These are phyloP conservation scores for Cheilosia pagana DNA, from an alignment of 2,888 invertebrate species.

Conservation along the genomic window DNA sequence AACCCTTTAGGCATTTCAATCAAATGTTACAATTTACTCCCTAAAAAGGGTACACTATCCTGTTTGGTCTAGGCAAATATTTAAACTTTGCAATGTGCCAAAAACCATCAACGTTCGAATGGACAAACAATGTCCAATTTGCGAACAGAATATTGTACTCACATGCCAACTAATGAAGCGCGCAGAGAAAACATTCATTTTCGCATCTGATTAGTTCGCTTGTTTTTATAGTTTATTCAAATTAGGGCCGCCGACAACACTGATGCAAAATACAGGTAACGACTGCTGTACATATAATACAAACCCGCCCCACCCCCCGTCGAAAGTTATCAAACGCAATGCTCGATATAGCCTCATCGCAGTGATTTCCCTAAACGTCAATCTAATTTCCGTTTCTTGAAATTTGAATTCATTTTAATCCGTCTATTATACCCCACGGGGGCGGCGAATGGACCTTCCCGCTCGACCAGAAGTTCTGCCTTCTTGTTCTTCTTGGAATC, in stretches of 20 bases:
- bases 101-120: slow-evolving; percentile 47
- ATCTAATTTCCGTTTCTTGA: slow-evolving; percentile 74
- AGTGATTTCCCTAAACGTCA: slow-evolving; percentile 73
- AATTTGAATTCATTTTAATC: slow-evolving; percentile 74
- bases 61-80: slow-evolving; percentile 48
- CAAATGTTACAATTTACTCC: no score
- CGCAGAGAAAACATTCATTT: slow-evolving; percentile 1
- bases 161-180: slow-evolving; percentile 27
- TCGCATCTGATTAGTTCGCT: not conserved
- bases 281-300: not conserved
- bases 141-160: slow-evolving; percentile 26
- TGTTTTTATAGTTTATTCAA: not conserved
- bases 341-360: slow-evolving; percentile 36
- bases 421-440: slow-evolving; percentile 62
- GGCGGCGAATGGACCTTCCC: slow-evolving; percentile 22
- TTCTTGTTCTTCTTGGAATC: slow-evolving; percentile 4
- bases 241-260: no score
- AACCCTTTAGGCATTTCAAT: no score
- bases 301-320: slow-evolving; percentile 19
- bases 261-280: not conserved
- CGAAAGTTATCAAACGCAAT: slow-evolving; percentile 11
- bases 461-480: slow-evolving; percentile 7
- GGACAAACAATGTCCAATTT: slow-evolving; percentile 52
- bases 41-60: slow-evolving; percentile 11
- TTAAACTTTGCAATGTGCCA: slow-evolving; percentile 34